phyloP scores from a whole-genome alignment of 2,797 vertebrate species.

The Mus caroli region DNA sequence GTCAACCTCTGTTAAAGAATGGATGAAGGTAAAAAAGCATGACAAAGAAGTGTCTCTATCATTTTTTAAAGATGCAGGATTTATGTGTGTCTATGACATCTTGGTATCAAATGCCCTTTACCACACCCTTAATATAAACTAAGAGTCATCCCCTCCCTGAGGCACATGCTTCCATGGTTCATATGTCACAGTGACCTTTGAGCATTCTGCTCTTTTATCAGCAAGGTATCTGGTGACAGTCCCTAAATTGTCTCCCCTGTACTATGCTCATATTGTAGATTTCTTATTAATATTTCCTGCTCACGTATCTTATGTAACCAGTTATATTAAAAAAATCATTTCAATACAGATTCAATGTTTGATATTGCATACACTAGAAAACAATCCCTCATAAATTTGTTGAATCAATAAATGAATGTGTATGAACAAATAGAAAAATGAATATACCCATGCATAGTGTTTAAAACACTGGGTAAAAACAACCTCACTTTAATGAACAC shows the following conservation, averaged over 20 bases:
- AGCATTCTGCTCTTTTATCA: not conserved
- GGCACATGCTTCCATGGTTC: not conserved
- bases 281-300: not conserved
- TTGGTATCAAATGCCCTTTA: not conserved
- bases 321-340: conserved; percentile 46
- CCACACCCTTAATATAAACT: not conserved
- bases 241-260: not conserved
- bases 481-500: conserved; percentile 27
- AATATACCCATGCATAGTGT: not conserved
- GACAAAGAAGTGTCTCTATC: not conserved
- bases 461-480: conserved; percentile 42
- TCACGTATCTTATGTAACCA: not conserved
- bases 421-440: conserved; percentile 43
- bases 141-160: not conserved
- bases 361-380: conserved; percentile 10
- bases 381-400: not conserved
- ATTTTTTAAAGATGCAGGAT: not conserved
- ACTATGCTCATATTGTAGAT: not conserved
- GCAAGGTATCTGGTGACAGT: not conserved
- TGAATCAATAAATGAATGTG: conserved; percentile 27
- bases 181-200: not conserved
- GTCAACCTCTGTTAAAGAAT: not conserved
- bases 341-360: conserved; percentile 25
- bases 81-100: not conserved
- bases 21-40: not conserved